phyloP scores from a whole-genome alignment of 92 coral and sea anemone genomes.

The Palythoa grandiflora region DNA sequence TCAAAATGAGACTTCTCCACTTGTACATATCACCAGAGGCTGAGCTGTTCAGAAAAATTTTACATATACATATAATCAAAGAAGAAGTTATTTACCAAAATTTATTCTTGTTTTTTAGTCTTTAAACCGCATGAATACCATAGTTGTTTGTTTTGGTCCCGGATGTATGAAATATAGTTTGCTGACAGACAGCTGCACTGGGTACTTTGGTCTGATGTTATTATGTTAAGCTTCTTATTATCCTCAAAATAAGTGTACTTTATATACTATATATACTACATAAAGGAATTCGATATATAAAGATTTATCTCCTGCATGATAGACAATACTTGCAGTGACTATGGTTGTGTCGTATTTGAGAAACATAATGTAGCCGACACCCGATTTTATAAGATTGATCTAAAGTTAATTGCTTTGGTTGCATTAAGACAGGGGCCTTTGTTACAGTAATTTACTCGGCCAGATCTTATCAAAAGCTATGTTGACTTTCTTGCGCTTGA shows the following conservation, averaged over 20 bases:
- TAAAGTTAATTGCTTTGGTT: conserved; percentile 6
- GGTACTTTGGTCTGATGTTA: not conserved
- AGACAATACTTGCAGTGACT: not conserved
- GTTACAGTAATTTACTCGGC: conserved; percentile 13
- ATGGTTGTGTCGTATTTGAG: not conserved
- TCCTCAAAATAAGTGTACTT: not conserved
- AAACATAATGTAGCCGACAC: not conserved
- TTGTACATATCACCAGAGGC: not conserved
- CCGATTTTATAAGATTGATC: not conserved
- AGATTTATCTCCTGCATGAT: not conserved
- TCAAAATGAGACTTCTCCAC: not conserved
- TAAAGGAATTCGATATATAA: not conserved
- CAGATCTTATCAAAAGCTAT: conserved; percentile 28
- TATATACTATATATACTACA: too few species aligned
- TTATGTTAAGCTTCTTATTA: not conserved
- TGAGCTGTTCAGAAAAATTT: not conserved
- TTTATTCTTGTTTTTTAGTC: not conserved
- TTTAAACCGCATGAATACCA: not conserved
- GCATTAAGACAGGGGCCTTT: conserved; percentile 5
- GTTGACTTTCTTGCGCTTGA: conserved; percentile 26
- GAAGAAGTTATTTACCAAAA: not conserved
- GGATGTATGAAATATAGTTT: conserved; percentile 4
- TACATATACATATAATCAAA: not conserved
- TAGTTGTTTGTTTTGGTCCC: not conserved
- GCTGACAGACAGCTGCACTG: not conserved